Base-by-base conservation (phyloP, 2,888 invertebrate genomes). In the Mythimna pallens region DNA sequence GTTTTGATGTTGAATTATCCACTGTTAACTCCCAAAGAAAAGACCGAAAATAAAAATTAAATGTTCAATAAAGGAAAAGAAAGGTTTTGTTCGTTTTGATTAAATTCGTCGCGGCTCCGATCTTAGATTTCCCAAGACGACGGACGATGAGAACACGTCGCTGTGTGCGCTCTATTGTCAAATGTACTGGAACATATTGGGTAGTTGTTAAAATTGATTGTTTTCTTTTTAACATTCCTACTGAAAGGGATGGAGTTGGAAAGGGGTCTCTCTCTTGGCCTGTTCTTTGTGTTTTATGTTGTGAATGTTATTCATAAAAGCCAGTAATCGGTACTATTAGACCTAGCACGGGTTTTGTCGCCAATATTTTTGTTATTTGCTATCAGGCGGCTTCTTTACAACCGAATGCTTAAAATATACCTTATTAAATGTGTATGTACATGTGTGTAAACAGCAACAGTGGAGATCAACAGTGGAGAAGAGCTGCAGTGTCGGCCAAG, bases 71-170 rank as follows among this genome's bases (percentile, higher is more conserved):
- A 73, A 65, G 43, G 50, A 66, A 69, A 65, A 61, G 43, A 54
- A 73, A 63, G 55, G 55, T 65, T 81, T 73, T 65, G 66, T 83
- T 83, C 64, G 62, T 72, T 84, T 73, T 78, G 77, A 85, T 83
- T 80, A 83, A 85, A 81, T 82, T 84, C 70, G 77, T 79, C 72
- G 61, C 73, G 68, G 78, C 75, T 65, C 68, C 40, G 64, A 75
- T 64, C 58, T 61, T 65, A 81, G 78, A 86, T 86, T 86, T 85
- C 85, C 87, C 84, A 67, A 36, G 76, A 73, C 80, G 84, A 69
- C 64, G 17, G 47, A 54, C 62, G 20, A 69, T 30, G 64, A 62
- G 62, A 59, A 22, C 65, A 61, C 40, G 67, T 62, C 71, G 55
- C 71, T 54, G 65, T 22, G 74, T 55, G 63, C 22, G 17, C 55